These are phyloP conservation scores for Fundulus diaphanus DNA, from an alignment of 2,797 vertebrate genomes.

Conservation along the genomic window DNA sequence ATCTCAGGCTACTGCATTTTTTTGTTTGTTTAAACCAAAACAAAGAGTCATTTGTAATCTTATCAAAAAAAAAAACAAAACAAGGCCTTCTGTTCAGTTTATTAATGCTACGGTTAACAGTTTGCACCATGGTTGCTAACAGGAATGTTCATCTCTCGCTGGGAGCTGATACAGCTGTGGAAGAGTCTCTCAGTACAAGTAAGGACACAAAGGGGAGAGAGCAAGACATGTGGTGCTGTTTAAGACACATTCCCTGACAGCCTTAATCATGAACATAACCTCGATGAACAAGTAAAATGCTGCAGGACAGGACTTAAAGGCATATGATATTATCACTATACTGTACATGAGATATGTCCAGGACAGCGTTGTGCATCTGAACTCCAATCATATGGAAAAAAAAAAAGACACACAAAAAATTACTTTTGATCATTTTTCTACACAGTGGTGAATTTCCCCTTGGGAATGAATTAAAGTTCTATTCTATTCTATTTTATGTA, in stretches of 20 bases:
- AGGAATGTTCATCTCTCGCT: background rate
- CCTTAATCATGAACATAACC: slow-evolving; percentile 8
- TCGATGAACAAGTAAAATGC: slow-evolving; percentile 1
- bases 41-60: background rate
- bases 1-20: background rate
- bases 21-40: background rate
- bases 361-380: background rate
- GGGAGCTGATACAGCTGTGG: slow-evolving; percentile 3
- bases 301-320: slow-evolving; percentile 1
- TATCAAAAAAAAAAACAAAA: too few species aligned
- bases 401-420: background rate
- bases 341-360: background rate
- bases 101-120: background rate
- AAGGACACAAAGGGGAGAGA: background rate
- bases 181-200: slow-evolving; percentile 3
- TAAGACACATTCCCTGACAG: slow-evolving; percentile 1
- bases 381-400: background rate
- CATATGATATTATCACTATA: background rate
- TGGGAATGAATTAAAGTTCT: too few species aligned
- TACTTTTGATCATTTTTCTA: background rate
- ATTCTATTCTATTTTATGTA: too few species aligned
- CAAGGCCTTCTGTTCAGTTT: too few species aligned
- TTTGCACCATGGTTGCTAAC: background rate
- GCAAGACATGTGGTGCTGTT: slow-evolving; percentile 5
- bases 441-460: background rate